Evolutionary conservation across 2,888 invertebrate species (phyloP).

Genomic region (Ariolimax columbianus): DNA sequence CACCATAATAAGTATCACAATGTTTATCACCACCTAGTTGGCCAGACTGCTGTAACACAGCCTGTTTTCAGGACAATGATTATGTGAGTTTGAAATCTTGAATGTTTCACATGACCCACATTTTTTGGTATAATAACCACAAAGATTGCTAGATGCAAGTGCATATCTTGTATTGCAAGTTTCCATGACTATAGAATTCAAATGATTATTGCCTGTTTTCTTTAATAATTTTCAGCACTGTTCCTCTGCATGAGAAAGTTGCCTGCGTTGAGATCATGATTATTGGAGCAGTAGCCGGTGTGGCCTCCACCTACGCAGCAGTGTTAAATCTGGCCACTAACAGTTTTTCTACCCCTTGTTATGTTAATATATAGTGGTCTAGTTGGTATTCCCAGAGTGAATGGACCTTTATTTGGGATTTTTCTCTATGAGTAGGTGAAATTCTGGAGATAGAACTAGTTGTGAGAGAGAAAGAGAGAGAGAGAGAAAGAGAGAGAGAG

Average conservation of each 20-base stretch:
- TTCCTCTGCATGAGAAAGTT: constrained; percentile 46
- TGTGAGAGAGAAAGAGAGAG: too few species aligned
- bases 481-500: too few species aligned
- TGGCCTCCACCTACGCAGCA: constrained; percentile 84
- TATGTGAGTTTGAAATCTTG: too few species aligned
- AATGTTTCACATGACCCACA: too few species aligned
- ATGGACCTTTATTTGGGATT: too few species aligned
- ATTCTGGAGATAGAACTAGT: too few species aligned
- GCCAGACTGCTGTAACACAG: too few species aligned
- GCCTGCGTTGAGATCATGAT: constrained; percentile 80
- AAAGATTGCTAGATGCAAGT: background rate
- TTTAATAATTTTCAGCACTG: background rate
- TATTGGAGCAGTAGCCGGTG: constrained; percentile 83
- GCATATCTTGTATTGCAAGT: background rate
- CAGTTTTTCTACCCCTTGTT: constrained; percentile 72
- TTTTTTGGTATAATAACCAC: background rate
- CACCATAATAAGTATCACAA: too few species aligned
- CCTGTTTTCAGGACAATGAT: too few species aligned
- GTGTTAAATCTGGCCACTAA: constrained; percentile 63
- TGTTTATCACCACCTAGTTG: too few species aligned
- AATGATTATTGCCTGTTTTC: background rate
- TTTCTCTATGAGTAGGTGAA: too few species aligned
- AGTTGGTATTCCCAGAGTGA: background rate
- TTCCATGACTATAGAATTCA: background rate
- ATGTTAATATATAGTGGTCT: constrained; percentile 54